Evolutionary conservation across 2,888 invertebrate species (phyloP).

Genomic region (Torymus aiolomorphi): DNA sequence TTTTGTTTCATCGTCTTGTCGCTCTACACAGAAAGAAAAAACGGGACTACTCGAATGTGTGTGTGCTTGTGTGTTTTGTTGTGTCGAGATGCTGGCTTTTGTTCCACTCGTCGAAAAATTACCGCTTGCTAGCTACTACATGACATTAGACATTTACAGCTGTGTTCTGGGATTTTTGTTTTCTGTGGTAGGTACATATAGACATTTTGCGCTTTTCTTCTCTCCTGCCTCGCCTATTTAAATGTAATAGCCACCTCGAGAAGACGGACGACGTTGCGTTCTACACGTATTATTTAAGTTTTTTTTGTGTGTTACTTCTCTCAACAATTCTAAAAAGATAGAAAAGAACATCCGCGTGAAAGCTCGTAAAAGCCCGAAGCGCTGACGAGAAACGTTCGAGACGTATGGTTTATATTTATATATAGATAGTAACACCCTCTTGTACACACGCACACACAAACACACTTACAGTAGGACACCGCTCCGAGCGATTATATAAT

Average conservation of each 20-base stretch:
- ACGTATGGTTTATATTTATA: slow-evolving; percentile 19
- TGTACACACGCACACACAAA: neutral
- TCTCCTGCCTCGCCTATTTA: too few relatives aligned
- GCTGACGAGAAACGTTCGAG: slow-evolving; percentile 50
- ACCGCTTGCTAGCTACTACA: neutral
- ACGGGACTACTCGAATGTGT: slow-evolving; percentile 6
- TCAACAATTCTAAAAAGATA: slow-evolving; percentile 49
- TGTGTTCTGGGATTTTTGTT: too few relatives aligned
- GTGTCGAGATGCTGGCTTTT: too few relatives aligned
- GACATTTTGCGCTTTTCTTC: slow-evolving; percentile 27
- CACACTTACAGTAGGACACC: slow-evolving; percentile 37
- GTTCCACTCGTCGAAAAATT: neutral
- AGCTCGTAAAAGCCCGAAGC: slow-evolving; percentile 50
- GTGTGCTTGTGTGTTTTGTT: too few relatives aligned
- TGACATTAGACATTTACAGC: too few relatives aligned
- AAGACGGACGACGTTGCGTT: slow-evolving; percentile 35
- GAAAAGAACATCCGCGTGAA: slow-evolving; percentile 50
- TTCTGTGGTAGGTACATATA: neutral
- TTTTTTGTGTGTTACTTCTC: neutral
- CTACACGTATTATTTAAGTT: slow-evolving; percentile 30
- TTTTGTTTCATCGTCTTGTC: neutral
- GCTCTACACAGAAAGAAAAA: slow-evolving; percentile 19
- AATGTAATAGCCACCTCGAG: neutral
- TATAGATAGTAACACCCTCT: slow-evolving; percentile 28
- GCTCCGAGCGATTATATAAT: slow-evolving; percentile 24